phyloP scores from a whole-genome alignment of 1,140 invertebrate genomes.

The Heliconius congener region DNA sequence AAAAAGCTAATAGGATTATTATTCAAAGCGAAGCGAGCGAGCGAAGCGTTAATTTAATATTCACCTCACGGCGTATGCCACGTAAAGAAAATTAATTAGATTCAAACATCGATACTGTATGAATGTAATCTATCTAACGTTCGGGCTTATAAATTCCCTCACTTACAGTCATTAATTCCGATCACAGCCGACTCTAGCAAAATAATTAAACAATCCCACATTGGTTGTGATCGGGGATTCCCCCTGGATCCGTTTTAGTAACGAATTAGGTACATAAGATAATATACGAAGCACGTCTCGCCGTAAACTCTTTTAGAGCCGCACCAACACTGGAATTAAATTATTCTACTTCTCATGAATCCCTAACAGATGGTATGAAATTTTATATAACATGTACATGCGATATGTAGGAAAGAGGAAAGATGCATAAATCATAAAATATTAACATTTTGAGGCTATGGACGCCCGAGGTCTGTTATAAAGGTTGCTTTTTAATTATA shows the following conservation, averaged over 20 bases:
- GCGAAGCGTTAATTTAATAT: slow-evolving; percentile 37
- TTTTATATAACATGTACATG: neutral
- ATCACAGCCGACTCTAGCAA: slow-evolving; percentile 63
- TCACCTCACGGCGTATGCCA: slow-evolving; percentile 28
- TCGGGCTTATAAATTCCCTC: slow-evolving; percentile 58
- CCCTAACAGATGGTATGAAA: neutral
- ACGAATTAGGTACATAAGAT: slow-evolving; percentile 61
- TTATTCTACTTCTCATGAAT: slow-evolving; percentile 8
- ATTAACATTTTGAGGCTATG: neutral
- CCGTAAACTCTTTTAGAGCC: slow-evolving; percentile 44
- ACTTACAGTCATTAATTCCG: slow-evolving; percentile 67
- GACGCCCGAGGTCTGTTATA: too few relatives aligned
- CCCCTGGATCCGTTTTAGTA: slow-evolving; percentile 54
- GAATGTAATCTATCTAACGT: slow-evolving; percentile 39
- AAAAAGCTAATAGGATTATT: slow-evolving; percentile 34
- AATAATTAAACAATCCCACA: slow-evolving; percentile 77
- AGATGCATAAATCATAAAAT: neutral
- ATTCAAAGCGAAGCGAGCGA: slow-evolving; percentile 22
- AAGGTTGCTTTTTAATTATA: too few relatives aligned
- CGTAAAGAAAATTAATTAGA: slow-evolving; percentile 39
- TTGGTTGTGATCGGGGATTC: slow-evolving; percentile 57
- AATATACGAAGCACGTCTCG: slow-evolving; percentile 46
- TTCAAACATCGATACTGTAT: slow-evolving; percentile 42
- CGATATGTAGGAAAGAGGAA: neutral
- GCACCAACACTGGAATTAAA: slow-evolving; percentile 34